Conservation (phyloP, 2,113 vertebrate genomes). For the Cyanistes caeruleus region DNA sequence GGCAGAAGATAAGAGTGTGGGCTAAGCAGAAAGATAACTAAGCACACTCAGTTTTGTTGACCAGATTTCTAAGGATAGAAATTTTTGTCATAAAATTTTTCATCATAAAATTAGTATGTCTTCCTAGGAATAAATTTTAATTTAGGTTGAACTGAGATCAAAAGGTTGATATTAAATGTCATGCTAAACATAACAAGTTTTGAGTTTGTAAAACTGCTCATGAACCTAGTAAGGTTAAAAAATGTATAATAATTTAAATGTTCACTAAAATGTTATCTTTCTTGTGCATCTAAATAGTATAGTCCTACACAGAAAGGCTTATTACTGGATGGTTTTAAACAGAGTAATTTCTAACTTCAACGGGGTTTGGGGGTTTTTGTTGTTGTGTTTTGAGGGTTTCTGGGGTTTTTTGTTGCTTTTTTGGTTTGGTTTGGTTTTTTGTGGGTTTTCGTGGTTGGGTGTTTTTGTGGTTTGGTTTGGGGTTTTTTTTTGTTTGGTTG, state of each 20-base stretch:
- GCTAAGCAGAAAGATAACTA: not conserved
- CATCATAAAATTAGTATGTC: not conserved
- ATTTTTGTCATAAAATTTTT: not conserved
- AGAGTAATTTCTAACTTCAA: not conserved
- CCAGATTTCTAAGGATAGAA: not conserved
- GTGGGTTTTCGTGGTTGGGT: no score
- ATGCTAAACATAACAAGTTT: not conserved
- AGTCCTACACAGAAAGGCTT: not conserved
- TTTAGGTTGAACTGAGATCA: not conserved
- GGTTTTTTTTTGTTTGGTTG: fast-evolving
- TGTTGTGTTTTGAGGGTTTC: not conserved
- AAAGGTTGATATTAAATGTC: not conserved
- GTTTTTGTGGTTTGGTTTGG: not conserved
- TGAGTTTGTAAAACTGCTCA: not conserved
- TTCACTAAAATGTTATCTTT: not conserved
- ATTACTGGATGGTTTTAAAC: not conserved
- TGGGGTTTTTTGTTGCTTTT: no score
- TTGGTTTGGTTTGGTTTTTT: no score
- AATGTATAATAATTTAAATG: not conserved
- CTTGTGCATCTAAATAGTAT: not conserved
- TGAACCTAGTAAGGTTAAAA: not conserved
- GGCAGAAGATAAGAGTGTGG: not conserved
- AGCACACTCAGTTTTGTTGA: not conserved
- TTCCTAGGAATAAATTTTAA: not conserved
- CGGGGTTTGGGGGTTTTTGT: not conserved